Percentiles rank a stretch among this genome's conserved stretches.
Conservation (phyloP, 2,888 invertebrate genomes). For the Napeogenes inachia region DNA sequence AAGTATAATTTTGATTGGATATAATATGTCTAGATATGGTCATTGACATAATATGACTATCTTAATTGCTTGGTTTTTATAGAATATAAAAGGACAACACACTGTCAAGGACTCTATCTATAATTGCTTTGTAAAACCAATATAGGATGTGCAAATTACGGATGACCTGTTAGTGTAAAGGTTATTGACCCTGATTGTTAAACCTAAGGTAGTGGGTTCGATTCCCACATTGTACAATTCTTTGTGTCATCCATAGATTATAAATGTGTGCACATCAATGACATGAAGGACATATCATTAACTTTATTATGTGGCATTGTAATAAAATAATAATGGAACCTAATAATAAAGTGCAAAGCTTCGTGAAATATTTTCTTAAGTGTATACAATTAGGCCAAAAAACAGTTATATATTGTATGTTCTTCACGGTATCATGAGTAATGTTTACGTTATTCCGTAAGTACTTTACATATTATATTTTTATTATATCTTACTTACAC, state of each 20-base stretch:
- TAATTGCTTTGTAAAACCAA: not conserved
- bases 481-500: no score
- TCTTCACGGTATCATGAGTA: not conserved
- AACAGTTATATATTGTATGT: not conserved
- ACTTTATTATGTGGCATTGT: no score
- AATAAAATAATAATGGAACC: no score
- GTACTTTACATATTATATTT: no score
- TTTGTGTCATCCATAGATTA: no score
- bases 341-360: not conserved
- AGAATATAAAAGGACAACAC: not conserved
- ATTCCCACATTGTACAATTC: no score
- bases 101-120: not conserved
- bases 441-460: not conserved
- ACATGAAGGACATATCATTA: no score
- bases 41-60: conserved; percentile 5
- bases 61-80: conserved; percentile 6
- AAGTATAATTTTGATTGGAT: not conserved
- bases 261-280: no score
- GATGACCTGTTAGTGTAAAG: no score
- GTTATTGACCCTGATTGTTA: no score
- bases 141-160: no score
- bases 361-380: not conserved
- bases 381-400: not conserved
- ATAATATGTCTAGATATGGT: not conserved
- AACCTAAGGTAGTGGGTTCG: no score